Conservation (phyloP, 2,113 vertebrate genomes). For the Raja brachyura region DNA sequence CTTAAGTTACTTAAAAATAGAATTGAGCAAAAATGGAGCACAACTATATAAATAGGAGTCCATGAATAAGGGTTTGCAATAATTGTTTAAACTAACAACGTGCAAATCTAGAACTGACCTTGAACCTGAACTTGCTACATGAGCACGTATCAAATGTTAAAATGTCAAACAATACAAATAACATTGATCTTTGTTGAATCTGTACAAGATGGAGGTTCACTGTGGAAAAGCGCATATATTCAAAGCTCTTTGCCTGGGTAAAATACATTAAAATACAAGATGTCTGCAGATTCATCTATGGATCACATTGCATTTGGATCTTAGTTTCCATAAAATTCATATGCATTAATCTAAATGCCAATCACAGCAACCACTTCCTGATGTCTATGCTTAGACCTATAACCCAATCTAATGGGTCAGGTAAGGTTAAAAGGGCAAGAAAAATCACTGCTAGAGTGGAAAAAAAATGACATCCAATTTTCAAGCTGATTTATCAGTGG, state of each 20-base stretch:
- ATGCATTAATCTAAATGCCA: constrained; percentile 58
- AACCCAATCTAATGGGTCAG: constrained; percentile 80
- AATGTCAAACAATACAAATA: neutral
- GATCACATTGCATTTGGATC: constrained; percentile 2
- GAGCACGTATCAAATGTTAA: neutral
- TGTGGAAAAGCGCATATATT: neutral
- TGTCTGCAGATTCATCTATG: neutral
- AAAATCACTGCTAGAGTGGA: constrained; percentile 73
- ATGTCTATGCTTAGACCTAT: constrained; percentile 78
- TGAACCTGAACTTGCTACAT: neutral
- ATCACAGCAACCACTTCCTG: constrained; percentile 69
- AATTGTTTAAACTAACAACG: neutral
- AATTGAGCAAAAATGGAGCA: neutral
- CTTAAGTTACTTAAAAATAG: neutral
- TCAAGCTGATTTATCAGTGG: constrained; percentile 99
- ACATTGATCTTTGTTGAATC: constrained; percentile 7
- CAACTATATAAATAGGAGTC: too few species aligned
- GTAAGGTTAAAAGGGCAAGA: constrained; percentile 72
- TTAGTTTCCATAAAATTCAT: constrained; percentile 46
- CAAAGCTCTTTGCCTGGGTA: neutral
- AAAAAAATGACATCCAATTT: constrained; percentile 98
- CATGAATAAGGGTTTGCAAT: neutral
- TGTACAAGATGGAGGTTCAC: neutral
- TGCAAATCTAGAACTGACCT: neutral
- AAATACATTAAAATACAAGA: neutral